These are phyloP conservation scores for Heterocephalus glaber DNA, from an alignment of 2,113 vertebrate genomes.

Conservation along the genomic window DNA sequence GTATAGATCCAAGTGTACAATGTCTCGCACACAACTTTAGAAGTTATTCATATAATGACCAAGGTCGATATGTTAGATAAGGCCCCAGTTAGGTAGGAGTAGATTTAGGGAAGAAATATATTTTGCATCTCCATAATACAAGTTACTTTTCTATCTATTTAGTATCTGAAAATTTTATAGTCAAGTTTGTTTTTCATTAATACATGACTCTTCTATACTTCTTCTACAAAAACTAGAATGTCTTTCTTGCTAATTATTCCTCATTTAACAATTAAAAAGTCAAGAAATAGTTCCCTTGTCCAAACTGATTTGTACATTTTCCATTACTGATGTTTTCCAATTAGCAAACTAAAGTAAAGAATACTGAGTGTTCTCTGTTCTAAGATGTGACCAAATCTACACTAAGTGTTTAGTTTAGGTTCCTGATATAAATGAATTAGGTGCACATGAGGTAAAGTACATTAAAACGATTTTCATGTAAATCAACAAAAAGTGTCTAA, in stretches of 20 bases:
- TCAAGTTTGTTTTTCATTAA: not conserved
- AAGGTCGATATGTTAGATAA: not conserved
- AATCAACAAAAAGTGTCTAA: slow-evolving; percentile 54
- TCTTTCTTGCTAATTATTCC: not conserved
- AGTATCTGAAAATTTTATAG: not conserved
- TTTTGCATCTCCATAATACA: not conserved
- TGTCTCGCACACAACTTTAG: not conserved
- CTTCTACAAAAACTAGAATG: not conserved
- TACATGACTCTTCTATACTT: not conserved
- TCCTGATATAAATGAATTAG: slow-evolving; percentile 68
- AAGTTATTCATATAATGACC: not conserved
- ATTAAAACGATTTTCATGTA: slow-evolving; percentile 71
- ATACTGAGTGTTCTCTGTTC: slow-evolving; percentile 20
- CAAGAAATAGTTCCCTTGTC: not conserved
- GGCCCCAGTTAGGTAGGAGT: not conserved
- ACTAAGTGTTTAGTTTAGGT: slow-evolving; percentile 70
- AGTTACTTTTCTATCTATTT: not conserved
- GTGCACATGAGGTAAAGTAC: slow-evolving; percentile 54
- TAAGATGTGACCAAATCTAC: slow-evolving; percentile 70
- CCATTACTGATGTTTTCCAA: not conserved
- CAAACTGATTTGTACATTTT: slow-evolving; percentile 4
- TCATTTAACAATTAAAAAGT: slow-evolving; percentile 24
- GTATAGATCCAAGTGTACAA: not conserved
- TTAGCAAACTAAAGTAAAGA: slow-evolving; percentile 50
- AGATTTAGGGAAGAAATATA: not conserved